A percentile compares a stretch with the other conserved stretches of the same genome.
Conservation (phyloP, 2,888 invertebrate genomes). For the Antheraea yamamai region DNA sequence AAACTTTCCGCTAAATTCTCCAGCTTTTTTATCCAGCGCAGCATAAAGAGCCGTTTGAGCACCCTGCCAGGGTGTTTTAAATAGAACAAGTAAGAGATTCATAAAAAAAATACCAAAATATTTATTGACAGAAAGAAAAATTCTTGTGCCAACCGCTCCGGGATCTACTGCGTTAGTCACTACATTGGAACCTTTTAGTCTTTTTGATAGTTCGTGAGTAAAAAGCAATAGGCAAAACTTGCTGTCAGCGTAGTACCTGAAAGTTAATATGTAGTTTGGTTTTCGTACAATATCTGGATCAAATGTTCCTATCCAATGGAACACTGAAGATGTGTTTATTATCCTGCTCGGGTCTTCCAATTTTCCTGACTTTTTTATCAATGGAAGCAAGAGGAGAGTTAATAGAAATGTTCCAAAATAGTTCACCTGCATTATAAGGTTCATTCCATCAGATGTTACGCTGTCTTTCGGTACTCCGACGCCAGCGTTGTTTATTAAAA, state of each 20-base stretch:
- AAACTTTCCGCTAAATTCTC: conserved; percentile 84
- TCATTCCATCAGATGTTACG: conserved; percentile 90
- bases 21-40: conserved; percentile 76
- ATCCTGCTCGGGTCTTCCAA: conserved; percentile 86
- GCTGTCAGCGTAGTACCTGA: conserved; percentile 79
- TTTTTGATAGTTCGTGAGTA: conserved; percentile 87
- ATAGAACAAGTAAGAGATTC: conserved; percentile 84
- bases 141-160: conserved; percentile 90
- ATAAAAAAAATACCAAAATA: conserved; percentile 78
- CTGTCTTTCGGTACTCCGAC: conserved; percentile 83
- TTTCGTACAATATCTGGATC: conserved; percentile 87
- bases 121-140: conserved; percentile 82
- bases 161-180: conserved; percentile 92
- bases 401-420: conserved; percentile 96
- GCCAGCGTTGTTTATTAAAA: conserved; percentile 95
- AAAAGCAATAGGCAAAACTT: conserved; percentile 89
- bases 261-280: conserved; percentile 73
- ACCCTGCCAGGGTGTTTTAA: conserved; percentile 89
- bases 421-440: conserved; percentile 95
- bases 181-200: conserved; percentile 83
- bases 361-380: conserved; percentile 83
- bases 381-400: conserved; percentile 92
- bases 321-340: conserved; percentile 88
- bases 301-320: conserved; percentile 86
- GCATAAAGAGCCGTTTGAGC: conserved; percentile 90